These are phyloP conservation scores for Asarcornis scutulata DNA, from an alignment of 2,113 vertebrate genomes.

Conservation along the genomic window DNA sequence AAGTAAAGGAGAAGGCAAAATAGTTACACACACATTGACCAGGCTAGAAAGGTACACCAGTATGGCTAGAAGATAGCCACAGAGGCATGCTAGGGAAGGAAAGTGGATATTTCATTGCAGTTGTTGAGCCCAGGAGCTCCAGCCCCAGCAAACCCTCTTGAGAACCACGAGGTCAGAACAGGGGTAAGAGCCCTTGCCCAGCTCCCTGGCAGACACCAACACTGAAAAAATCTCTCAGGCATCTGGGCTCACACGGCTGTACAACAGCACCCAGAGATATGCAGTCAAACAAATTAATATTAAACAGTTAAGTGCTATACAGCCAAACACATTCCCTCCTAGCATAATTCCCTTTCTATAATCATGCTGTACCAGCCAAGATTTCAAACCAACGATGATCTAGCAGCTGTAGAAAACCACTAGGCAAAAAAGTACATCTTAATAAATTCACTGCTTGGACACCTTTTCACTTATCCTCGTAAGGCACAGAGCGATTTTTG, in stretches of 20 bases:
- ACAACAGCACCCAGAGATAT: not conserved
- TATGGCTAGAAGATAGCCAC: not conserved
- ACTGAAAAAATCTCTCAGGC: not conserved
- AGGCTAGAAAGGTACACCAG: not conserved
- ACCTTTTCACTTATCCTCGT: conserved; percentile 13
- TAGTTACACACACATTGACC: not conserved
- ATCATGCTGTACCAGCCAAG: not conserved
- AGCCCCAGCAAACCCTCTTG: not conserved
- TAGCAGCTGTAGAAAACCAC: conserved; percentile 13
- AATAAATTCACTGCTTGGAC: conserved; percentile 59
- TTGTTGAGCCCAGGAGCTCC: not conserved
- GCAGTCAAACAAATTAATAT: conserved; percentile 15
- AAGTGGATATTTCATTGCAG: not conserved
- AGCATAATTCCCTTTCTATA: not conserved
- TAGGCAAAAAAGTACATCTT: not conserved
- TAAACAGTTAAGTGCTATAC: not conserved
- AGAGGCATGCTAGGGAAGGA: not conserved
- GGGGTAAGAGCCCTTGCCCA: not conserved
- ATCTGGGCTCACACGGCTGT: not conserved
- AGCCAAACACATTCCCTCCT: not conserved
- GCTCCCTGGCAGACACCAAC: not conserved
- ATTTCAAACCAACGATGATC: not conserved
- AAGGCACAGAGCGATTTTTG: not conserved
- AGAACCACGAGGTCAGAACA: not conserved
- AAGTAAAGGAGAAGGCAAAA: not conserved